Conservation (phyloP, 2,888 invertebrate genomes). For the Drosophila kanekoi region DNA sequence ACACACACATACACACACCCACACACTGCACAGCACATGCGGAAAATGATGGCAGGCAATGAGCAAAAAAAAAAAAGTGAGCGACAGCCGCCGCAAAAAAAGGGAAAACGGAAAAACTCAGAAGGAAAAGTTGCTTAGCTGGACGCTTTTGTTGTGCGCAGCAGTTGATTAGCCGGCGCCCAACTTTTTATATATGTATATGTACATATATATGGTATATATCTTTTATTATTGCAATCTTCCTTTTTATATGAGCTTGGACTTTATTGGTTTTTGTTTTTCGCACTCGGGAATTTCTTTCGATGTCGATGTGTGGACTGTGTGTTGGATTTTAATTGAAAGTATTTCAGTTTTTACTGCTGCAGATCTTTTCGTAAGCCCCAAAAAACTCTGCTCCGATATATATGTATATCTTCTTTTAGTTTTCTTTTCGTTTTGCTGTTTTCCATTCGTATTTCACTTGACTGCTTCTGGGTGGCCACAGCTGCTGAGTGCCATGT, state of each 20-base stretch:
- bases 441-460: constrained; percentile 22
- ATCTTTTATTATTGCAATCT: constrained; percentile 60
- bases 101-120: constrained; percentile 23
- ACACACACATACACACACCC: constrained; percentile 12
- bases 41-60: constrained; percentile 37
- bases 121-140: constrained; percentile 56
- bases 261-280: constrained; percentile 42
- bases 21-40: constrained; percentile 36
- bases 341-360: constrained; percentile 19
- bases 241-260: constrained; percentile 32
- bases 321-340: constrained; percentile 13
- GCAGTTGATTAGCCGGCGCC: constrained; percentile 63
- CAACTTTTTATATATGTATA: constrained; percentile 3
- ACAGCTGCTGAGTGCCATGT: constrained; percentile 46
- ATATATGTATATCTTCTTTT: background rate
- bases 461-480: constrained; percentile 47
- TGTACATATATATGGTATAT: constrained; percentile 9
- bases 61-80: constrained; percentile 34
- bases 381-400: no score
- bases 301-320: no score
- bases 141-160: constrained; percentile 41
- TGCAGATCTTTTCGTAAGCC: no score
- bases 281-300: constrained; percentile 13
- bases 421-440: constrained; percentile 14
- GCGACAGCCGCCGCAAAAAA: constrained; percentile 25